Base-by-base conservation (phyloP, 2,113 vertebrate species). In the Tachysurus vachellii region DNA sequence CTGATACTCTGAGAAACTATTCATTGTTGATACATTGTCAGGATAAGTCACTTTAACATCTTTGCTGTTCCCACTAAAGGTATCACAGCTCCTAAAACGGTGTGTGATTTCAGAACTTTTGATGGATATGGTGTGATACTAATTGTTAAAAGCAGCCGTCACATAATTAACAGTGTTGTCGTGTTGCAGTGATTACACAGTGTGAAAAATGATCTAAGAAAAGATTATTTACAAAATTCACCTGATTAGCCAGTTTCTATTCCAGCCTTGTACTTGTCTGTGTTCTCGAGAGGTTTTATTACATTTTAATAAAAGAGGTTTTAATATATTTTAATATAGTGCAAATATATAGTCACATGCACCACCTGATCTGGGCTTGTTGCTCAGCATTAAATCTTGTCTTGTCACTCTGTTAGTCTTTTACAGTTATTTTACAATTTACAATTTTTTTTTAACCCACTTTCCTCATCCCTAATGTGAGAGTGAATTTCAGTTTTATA, bases 211-310 rank as follows among this genome's bases (percentile, higher is more conserved):
- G 1, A 50, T 53, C 16, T 23, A 85, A n/a, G 36, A 75, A 62
- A 47, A 11, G 19, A 64, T 59, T 28, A 57, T 56, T 57, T 70
- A 13, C 5, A 42, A 28, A 44, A 9, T 28, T 28, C 59, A 42
- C 47, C 16, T 47, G 57, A 61, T 77, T 44, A 47, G 17, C 12
- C 23, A 57, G 31, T 85, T 61, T 57, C 16, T 23, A 31, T 80
- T 57, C 50, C n/a, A 23, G 5, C 21, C 17, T 10, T 68, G 36
- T 82, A 42, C 36, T 23, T 42, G 28, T 86, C 82, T 88, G 62
- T 92, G 64, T 62, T 62, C 31, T 1, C 26, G 36, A 14, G 57
- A 82, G 59, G 12, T 44, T 82, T 80, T 10, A 75, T 23, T 59
- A 23, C 28, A 31, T 57, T 19, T 50, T 50, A 50, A 1, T 50